Evolutionary conservation across 1,140 invertebrate genomes (phyloP).

Genomic region (Trissolcus basalis): DNA sequence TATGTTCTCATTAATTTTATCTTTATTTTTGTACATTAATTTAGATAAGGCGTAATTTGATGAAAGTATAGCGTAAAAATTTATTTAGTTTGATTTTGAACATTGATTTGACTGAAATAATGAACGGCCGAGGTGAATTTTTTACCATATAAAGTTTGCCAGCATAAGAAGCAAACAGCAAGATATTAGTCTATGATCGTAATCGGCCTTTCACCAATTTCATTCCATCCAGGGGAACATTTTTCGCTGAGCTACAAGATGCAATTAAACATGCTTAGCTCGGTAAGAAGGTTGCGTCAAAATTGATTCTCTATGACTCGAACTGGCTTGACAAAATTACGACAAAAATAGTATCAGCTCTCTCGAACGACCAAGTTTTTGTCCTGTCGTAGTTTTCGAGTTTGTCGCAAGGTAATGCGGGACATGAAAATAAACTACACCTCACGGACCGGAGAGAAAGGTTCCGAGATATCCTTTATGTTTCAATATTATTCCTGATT

Average conservation of each 20-base stretch:
- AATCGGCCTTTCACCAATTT: conserved; percentile 61
- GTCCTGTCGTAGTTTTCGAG: no score
- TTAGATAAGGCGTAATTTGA: no score
- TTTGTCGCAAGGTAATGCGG: neutral
- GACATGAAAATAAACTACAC: neutral
- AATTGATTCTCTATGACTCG: conserved; percentile 19
- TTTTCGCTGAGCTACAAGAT: conserved; percentile 31
- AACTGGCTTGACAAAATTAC: conserved; percentile 16
- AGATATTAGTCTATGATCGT: conserved; percentile 23
- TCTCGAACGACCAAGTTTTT: neutral
- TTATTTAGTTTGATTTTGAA: no score
- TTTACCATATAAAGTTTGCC: no score
- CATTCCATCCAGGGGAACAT: conserved; percentile 28
- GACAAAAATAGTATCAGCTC: conserved; percentile 12
- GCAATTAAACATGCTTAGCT: conserved; percentile 41
- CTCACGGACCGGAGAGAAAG: no score
- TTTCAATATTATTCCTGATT: no score
- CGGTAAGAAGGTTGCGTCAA: conserved; percentile 24
- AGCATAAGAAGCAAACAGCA: conserved; percentile 26
- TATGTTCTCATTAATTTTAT: no score
- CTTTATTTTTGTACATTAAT: no score
- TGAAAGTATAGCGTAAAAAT: no score
- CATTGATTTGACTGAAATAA: no score
- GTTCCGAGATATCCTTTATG: no score
- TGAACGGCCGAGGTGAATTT: no score